Conservation (phyloP, 1,140 invertebrate genomes). For the Drosophila hydei region DNA sequence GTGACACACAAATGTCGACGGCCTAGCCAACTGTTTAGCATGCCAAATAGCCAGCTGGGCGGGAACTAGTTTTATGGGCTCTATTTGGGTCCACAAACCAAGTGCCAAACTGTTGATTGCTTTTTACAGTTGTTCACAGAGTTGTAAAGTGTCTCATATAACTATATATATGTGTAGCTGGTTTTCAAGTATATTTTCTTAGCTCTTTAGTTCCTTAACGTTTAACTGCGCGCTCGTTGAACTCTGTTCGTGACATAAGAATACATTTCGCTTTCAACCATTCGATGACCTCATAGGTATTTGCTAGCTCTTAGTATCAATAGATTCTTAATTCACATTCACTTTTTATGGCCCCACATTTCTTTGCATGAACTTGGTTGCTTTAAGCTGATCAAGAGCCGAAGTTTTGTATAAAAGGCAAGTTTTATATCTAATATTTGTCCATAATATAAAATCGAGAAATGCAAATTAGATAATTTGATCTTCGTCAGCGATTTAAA, state of each 20-base stretch:
- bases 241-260: background rate
- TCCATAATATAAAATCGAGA: conserved; percentile 68
- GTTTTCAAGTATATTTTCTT: background rate
- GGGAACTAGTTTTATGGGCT: conserved; percentile 27
- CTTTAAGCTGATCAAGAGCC: conserved; percentile 6
- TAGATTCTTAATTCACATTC: conserved; percentile 32
- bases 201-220: background rate
- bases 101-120: conserved; percentile 28
- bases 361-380: conserved; percentile 16
- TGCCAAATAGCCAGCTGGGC: conserved; percentile 34
- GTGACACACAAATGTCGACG: conserved; percentile 47
- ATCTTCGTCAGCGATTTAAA: conserved; percentile 49
- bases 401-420: conserved; percentile 10
- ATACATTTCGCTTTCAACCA: conserved; percentile 20
- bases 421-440: conserved; percentile 31
- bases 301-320: background rate
- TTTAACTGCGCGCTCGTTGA: too few relatives aligned
- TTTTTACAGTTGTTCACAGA: conserved; percentile 29
- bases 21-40: conserved; percentile 35
- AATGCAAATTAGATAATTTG: conserved; percentile 65
- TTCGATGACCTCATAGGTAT: conserved; percentile 28
- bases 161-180: background rate
- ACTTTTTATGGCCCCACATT: conserved; percentile 23
- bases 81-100: conserved; percentile 31
- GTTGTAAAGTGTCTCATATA: conserved; percentile 5